A percentile compares a stretch with the other conserved stretches of the same genome.
Conservation (phyloP, 2,113 vertebrate genomes). For the Scomber japonicus region DNA sequence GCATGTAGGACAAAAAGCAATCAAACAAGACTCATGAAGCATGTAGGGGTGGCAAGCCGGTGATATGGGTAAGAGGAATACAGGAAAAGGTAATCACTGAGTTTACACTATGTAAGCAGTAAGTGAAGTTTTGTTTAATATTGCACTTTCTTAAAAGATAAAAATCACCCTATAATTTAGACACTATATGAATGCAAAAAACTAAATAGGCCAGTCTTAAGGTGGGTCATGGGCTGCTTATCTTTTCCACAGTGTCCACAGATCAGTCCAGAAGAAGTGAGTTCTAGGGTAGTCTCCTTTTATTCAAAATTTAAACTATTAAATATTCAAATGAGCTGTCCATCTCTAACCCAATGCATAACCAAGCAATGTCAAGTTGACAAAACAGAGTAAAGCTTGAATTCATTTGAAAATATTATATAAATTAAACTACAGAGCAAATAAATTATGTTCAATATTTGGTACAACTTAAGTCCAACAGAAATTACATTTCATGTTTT, state of each 20-base stretch:
- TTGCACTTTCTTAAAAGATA: neutral
- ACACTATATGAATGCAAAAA: neutral
- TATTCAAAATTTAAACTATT: too few relatives aligned
- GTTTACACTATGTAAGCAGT: neutral
- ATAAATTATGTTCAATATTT: too few relatives aligned
- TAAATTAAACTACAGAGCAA: too few relatives aligned
- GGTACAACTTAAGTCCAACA: too few relatives aligned
- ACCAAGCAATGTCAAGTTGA: too few relatives aligned
- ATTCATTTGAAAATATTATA: too few relatives aligned
- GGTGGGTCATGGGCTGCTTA: neutral
- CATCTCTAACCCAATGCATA: too few relatives aligned
- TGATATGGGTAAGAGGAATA: neutral
- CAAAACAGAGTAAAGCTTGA: too few relatives aligned
- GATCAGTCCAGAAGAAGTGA: too few relatives aligned
- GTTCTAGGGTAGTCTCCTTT: neutral
- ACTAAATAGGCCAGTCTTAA: neutral
- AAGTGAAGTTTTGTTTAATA: conserved; percentile 11
- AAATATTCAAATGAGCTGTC: too few relatives aligned
- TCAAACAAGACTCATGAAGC: conserved; percentile 4
- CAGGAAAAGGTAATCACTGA: neutral
- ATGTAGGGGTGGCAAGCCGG: neutral
- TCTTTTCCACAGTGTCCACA: neutral
- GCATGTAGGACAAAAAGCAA: conserved; percentile 34
- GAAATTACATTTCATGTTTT: too few relatives aligned
- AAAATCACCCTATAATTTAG: neutral